A percentile compares a stretch with the other conserved stretches of the same genome.
Evolutionary conservation across 1,140 invertebrate genomes (phyloP).

Genomic region (Drosophila teissieri): DNA sequence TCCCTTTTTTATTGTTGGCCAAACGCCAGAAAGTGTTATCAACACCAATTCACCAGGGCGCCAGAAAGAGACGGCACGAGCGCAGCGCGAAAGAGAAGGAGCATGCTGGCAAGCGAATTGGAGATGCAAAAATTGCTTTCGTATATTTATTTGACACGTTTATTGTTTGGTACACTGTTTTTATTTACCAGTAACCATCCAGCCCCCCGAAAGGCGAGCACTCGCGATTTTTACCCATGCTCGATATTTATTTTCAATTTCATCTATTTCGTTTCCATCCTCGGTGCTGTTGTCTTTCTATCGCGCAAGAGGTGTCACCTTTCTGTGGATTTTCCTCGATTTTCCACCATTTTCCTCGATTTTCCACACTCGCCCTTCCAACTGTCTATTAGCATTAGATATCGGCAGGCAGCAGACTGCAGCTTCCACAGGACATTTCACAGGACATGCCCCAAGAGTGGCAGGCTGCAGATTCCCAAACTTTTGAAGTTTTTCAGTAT

Average conservation of each 20-base stretch:
- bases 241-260: slow-evolving; percentile 60
- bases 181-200: slow-evolving; percentile 1
- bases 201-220: background rate
- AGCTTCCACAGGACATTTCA: background rate
- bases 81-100: background rate
- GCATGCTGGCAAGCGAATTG: slow-evolving; percentile 2
- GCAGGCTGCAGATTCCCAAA: background rate
- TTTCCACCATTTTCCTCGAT: slow-evolving; percentile 14
- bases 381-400: slow-evolving; percentile 31
- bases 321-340: slow-evolving; percentile 18
- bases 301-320: slow-evolving; percentile 34
- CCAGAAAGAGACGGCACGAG: background rate
- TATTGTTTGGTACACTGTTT: slow-evolving; percentile 32
- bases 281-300: slow-evolving; percentile 32
- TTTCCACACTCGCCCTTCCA: background rate
- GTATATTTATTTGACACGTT: slow-evolving; percentile 48
- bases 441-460: slow-evolving; percentile 1
- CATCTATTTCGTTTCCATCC: slow-evolving; percentile 26
- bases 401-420: slow-evolving; percentile 8
- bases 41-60: slow-evolving; percentile 33
- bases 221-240: background rate
- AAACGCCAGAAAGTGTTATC: slow-evolving; percentile 54
- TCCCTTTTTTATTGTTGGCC: slow-evolving; percentile 15
- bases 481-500: background rate
- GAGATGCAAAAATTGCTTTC: slow-evolving; percentile 52